phyloP scores from a whole-genome alignment of 2,113 vertebrate species.

The Narcine bancroftii region DNA sequence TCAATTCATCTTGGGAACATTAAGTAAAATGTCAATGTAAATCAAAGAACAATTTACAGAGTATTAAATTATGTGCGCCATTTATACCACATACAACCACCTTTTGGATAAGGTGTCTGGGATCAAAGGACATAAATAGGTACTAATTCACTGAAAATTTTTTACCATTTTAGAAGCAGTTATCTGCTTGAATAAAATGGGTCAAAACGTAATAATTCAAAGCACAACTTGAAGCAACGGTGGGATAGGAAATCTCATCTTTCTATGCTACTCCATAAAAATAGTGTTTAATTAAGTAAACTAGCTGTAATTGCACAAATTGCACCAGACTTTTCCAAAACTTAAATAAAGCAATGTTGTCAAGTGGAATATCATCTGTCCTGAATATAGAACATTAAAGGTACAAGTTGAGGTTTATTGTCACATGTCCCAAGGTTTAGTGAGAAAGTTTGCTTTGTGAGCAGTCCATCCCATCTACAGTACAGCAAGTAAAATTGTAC shows the following conservation, averaged over 20 bases:
- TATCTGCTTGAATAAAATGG: background rate
- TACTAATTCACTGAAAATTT: background rate
- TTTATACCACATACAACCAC: background rate
- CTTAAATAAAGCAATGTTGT: background rate
- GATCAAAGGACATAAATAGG: background rate
- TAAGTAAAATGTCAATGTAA: background rate
- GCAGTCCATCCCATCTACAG: too few species aligned
- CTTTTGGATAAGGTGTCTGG: background rate
- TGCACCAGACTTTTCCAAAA: background rate
- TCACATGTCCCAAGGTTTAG: too few species aligned
- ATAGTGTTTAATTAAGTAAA: background rate
- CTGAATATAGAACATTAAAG: background rate
- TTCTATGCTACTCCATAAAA: background rate
- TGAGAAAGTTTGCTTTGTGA: too few species aligned
- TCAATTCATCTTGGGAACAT: background rate
- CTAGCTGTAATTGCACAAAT: background rate
- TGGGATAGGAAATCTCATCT: background rate
- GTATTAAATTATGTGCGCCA: background rate
- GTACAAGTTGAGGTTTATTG: too few species aligned
- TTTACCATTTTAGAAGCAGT: background rate
- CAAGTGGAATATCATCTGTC: background rate
- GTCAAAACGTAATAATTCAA: background rate
- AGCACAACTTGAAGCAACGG: background rate
- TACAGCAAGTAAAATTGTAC: too few species aligned
- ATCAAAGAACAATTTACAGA: background rate